Evolutionary conservation across 2,888 invertebrate genomes (phyloP).

Genomic region (Diloba caeruleocephala): DNA sequence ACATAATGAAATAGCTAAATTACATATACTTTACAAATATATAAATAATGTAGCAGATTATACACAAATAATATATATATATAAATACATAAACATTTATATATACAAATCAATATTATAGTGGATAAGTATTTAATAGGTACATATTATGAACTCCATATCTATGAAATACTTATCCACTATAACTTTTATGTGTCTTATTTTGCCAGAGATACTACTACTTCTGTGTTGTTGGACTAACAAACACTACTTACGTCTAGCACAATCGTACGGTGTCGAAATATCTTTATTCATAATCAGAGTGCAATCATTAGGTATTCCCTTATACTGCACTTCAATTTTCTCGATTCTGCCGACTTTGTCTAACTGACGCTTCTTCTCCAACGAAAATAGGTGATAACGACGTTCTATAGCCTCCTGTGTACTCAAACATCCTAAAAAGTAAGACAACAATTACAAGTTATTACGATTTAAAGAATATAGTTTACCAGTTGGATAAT

Average conservation of each 20-base stretch:
- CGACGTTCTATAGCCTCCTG: constrained; percentile 88
- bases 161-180: too few species aligned
- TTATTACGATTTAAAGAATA: neutral
- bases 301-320: constrained; percentile 92
- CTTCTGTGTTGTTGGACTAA: too few species aligned
- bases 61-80: too few species aligned
- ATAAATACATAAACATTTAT: too few species aligned
- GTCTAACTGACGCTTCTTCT: constrained; percentile 92
- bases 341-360: constrained; percentile 96
- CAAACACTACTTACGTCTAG: constrained; percentile 93
- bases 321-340: constrained; percentile 95
- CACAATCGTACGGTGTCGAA: constrained; percentile 98
- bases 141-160: too few species aligned
- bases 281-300: constrained; percentile 97
- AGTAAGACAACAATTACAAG: constrained; percentile 10
- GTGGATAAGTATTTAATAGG: too few species aligned
- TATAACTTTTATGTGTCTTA: too few species aligned
- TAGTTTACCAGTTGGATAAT: neutral
- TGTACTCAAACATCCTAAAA: constrained; percentile 83
- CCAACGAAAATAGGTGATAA: constrained; percentile 93
- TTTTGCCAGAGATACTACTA: too few species aligned
- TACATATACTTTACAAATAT: too few species aligned
- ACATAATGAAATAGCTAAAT: too few species aligned
- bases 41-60: too few species aligned
- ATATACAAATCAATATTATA: too few species aligned